Percentiles rank a stretch among this genome's conserved stretches.
Conservation (phyloP, 2,888 invertebrate genomes). For the Mayetiola destructor region DNA sequence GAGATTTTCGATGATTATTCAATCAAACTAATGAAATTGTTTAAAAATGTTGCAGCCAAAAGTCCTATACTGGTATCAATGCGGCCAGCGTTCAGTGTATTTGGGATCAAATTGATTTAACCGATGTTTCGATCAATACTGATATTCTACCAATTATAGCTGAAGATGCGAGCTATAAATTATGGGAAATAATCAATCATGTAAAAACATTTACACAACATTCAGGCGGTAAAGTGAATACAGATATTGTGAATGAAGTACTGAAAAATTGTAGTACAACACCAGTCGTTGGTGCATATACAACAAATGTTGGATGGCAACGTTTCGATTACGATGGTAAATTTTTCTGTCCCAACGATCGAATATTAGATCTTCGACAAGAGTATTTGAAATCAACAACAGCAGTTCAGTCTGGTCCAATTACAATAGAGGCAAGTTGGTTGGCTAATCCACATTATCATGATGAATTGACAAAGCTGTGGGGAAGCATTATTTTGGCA, state of each 20-base stretch:
- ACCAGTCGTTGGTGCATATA: slow-evolving; percentile 31
- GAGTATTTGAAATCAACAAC: slow-evolving; percentile 28
- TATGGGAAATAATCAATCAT: slow-evolving; percentile 34
- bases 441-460: slow-evolving; percentile 23
- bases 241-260: slow-evolving; percentile 34
- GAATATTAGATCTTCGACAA: slow-evolving; percentile 30
- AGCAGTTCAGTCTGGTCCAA: slow-evolving; percentile 21
- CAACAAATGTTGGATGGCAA: slow-evolving; percentile 28
- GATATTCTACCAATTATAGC: slow-evolving; percentile 31
- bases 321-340: slow-evolving; percentile 31
- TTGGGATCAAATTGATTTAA: slow-evolving; percentile 35
- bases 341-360: slow-evolving; percentile 31
- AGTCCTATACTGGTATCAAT: slow-evolving; percentile 30
- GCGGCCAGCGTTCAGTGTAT: slow-evolving; percentile 31
- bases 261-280: slow-evolving; percentile 32
- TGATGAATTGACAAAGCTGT: slow-evolving; percentile 14
- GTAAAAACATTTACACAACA: slow-evolving; percentile 33
- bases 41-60: too few species aligned
- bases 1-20: too few species aligned
- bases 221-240: slow-evolving; percentile 31
- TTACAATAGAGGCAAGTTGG: slow-evolving; percentile 26
- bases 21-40: too few species aligned
- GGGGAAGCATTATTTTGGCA: slow-evolving; percentile 20
- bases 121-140: slow-evolving; percentile 29
- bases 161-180: slow-evolving; percentile 33